These are phyloP conservation scores for Trachops cirrhosus DNA, from an alignment of 2,797 vertebrate genomes.

Conservation along the genomic window DNA sequence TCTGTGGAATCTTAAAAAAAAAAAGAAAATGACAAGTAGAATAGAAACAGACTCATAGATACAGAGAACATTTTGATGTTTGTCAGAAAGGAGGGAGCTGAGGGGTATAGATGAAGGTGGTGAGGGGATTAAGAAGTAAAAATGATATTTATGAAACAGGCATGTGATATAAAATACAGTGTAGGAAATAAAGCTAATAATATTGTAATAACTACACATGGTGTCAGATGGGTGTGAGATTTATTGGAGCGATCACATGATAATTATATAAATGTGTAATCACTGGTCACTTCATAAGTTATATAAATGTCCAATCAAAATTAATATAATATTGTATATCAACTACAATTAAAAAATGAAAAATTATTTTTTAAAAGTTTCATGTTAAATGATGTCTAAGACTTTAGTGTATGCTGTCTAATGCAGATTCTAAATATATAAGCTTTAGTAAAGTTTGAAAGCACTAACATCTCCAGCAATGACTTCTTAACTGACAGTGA, in stretches of 20 bases:
- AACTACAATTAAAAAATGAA: background rate
- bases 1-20: no score
- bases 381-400: constrained; percentile 24
- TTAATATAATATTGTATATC: background rate
- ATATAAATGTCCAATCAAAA: background rate
- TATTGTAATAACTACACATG: background rate
- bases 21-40: no score
- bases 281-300: background rate
- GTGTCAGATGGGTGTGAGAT: background rate
- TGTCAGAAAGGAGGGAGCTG: no score
- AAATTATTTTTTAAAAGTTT: background rate
- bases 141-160: no score
- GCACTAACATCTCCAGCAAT: background rate
- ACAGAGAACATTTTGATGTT: no score
- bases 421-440: background rate
- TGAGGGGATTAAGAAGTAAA: no score
- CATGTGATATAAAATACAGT: no score
- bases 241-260: background rate
- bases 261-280: background rate
- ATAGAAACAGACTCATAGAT: no score
- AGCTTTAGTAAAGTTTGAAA: constrained; percentile 10
- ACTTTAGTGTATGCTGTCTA: background rate
- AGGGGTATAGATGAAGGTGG: no score
- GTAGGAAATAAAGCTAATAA: background rate
- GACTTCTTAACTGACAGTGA: background rate